Evolutionary conservation across 2,797 vertebrate genomes (phyloP).

Genomic region (Dromococcyx pavoninus): DNA sequence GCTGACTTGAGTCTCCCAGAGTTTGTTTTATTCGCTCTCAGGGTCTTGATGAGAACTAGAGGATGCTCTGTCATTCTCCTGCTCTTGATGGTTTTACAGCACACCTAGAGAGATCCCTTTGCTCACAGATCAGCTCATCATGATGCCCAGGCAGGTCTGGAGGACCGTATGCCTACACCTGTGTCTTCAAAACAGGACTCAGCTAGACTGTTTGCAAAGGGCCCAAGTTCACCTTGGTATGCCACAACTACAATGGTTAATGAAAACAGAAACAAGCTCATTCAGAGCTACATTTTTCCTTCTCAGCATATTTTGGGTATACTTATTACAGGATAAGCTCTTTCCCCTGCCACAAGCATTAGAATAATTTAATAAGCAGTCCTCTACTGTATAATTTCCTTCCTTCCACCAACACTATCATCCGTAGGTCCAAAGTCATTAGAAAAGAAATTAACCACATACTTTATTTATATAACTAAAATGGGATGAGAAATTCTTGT

Average conservation of each 20-base stretch:
- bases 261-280: background rate
- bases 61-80: background rate
- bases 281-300: background rate
- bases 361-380: slow-evolving; percentile 1
- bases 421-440: background rate
- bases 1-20: background rate
- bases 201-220: background rate
- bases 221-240: background rate
- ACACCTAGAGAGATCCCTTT: background rate
- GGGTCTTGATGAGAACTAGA: background rate
- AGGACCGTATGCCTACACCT: background rate
- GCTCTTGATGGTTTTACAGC: background rate
- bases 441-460: slow-evolving; percentile 10
- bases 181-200: background rate
- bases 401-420: background rate
- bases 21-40: background rate
- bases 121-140: background rate
- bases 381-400: slow-evolving; percentile 8
- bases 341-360: background rate
- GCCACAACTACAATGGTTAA: background rate
- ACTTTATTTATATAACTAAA: background rate
- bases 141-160: background rate
- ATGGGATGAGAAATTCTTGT: background rate
- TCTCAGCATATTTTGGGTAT: background rate
- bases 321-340: background rate